Evolutionary conservation across 2,888 invertebrate species (phyloP).

Genomic region (Proisotoma minuta): DNA sequence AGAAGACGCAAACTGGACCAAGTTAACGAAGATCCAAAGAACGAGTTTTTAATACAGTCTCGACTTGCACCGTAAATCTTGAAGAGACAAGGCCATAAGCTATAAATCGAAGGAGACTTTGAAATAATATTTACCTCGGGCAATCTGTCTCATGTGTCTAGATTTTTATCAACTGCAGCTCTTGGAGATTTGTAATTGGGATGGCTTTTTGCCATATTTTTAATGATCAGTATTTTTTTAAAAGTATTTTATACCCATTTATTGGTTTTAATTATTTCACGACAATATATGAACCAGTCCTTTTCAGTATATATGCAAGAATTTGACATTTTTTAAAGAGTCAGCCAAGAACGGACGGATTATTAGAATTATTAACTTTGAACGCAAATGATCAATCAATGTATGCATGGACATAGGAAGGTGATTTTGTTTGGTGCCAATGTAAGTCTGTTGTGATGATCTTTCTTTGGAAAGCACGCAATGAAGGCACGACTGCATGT

Average conservation of each 20-base stretch:
- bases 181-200: background rate
- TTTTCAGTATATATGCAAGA: too few species aligned
- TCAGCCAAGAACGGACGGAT: too few species aligned
- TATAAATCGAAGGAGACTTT: background rate
- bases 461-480: conserved; percentile 45
- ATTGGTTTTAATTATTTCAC: too few species aligned
- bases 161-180: background rate
- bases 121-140: background rate
- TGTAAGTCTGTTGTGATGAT: conserved; percentile 28
- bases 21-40: too few species aligned
- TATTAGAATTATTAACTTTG: too few species aligned
- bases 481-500: conserved; percentile 46
- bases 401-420: background rate
- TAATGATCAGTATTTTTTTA: too few species aligned
- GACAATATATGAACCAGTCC: too few species aligned
- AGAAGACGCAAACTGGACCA: too few species aligned
- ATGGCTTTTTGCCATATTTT: too few species aligned
- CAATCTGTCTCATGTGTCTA: background rate
- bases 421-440: conserved; percentile 2
- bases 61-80: background rate
- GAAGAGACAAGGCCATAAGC: conserved; percentile 2
- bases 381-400: conserved; percentile 1
- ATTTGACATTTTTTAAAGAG: too few species aligned
- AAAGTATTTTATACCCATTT: too few species aligned
- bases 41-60: too few species aligned